Evolutionary conservation across 2,797 vertebrate species (phyloP).

Genomic region (Amazona ochrocephala): DNA sequence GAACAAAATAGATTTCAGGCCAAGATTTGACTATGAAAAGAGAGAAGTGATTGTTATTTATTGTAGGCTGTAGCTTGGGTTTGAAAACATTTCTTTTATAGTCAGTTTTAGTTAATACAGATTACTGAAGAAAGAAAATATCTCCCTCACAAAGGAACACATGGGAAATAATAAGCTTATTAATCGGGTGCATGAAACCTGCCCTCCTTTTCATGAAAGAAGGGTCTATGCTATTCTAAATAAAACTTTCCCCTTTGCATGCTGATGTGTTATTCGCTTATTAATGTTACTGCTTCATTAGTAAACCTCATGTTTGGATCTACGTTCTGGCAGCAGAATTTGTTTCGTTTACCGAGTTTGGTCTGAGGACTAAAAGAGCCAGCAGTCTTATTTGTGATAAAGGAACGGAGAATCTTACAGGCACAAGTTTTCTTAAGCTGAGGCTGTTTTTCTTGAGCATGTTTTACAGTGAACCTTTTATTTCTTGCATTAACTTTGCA

Average conservation of each 20-base stretch:
- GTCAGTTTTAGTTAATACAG: conserved; percentile 69
- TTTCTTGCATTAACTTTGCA: not conserved
- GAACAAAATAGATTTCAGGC: conserved; percentile 63
- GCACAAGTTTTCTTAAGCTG: not conserved
- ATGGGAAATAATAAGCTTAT: conserved; percentile 71
- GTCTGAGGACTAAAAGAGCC: not conserved
- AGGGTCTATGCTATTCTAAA: conserved; percentile 60
- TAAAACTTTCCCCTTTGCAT: conserved; percentile 57
- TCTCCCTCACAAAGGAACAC: conserved; percentile 52
- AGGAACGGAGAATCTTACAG: not conserved
- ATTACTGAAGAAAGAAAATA: conserved; percentile 72
- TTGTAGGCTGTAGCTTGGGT: conserved; percentile 65
- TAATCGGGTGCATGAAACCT: conserved; percentile 59
- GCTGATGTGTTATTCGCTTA: conserved; percentile 24
- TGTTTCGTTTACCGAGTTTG: not conserved
- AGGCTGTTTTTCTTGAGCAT: not conserved
- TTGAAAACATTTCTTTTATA: conserved; percentile 74
- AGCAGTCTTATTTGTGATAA: not conserved
- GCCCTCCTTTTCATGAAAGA: conserved; percentile 65
- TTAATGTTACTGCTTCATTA: conserved; percentile 55
- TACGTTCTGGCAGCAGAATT: conserved; percentile 25
- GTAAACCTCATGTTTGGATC: conserved; percentile 9
- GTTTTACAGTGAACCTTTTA: not conserved
- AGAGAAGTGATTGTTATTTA: conserved; percentile 64
- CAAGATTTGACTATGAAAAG: conserved; percentile 43